phyloP scores from a whole-genome alignment of 2,888 invertebrate genomes.

The Mimas tiliae region DNA sequence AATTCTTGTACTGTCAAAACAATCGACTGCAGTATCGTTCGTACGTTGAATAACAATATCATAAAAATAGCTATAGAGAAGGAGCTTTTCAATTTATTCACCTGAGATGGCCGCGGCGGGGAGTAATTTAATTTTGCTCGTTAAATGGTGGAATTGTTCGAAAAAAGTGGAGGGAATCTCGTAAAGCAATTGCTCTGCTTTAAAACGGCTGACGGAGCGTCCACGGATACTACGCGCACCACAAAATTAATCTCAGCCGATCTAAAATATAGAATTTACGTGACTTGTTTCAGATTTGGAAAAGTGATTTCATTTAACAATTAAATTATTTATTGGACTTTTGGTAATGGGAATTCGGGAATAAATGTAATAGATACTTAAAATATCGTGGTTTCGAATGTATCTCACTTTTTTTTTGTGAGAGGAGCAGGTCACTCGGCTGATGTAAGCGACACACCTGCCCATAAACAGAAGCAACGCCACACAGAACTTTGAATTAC shows the following conservation, averaged over 20 bases:
- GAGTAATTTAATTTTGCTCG: conserved; percentile 72
- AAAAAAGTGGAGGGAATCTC: conserved; percentile 66
- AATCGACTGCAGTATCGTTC: conserved; percentile 32
- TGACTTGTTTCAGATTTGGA: conserved; percentile 14
- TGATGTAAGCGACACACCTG: no score
- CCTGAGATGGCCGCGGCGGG: conserved; percentile 52
- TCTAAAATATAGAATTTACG: conserved; percentile 33
- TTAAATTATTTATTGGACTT: neutral
- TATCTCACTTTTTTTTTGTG: no score
- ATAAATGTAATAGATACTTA: no score
- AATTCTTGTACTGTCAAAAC: conserved; percentile 41
- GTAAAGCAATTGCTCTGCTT: conserved; percentile 68
- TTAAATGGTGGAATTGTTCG: conserved; percentile 63
- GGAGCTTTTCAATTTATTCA: conserved; percentile 53
- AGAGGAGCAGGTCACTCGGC: no score
- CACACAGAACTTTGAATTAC: no score
- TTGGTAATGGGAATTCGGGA: neutral
- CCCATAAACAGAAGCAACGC: no score
- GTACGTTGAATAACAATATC: conserved; percentile 24
- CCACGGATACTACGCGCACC: conserved; percentile 54
- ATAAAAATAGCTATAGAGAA: conserved; percentile 35
- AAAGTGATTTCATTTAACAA: neutral
- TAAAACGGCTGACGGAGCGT: conserved; percentile 65
- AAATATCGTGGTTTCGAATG: no score
- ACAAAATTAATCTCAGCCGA: conserved; percentile 64